These are phyloP conservation scores for Mythimna ferrago DNA, from an alignment of 2,888 invertebrate species.

Conservation along the genomic window DNA sequence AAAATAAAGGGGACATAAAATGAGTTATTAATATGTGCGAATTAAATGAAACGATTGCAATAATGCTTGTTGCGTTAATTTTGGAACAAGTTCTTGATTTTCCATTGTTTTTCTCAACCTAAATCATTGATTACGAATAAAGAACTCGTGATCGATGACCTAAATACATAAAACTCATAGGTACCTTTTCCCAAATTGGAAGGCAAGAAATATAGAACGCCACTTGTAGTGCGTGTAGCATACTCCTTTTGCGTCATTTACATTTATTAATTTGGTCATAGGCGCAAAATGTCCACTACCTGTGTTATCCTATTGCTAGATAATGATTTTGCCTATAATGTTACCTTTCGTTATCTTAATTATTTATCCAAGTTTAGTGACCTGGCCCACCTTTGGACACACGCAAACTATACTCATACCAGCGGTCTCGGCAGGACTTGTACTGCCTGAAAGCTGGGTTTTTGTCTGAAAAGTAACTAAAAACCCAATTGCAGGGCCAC, in stretches of 20 bases:
- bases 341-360: background rate
- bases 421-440: too few relatives aligned
- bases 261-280: background rate
- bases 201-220: background rate
- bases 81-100: background rate
- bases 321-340: background rate
- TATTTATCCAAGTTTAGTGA: too few relatives aligned
- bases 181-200: background rate
- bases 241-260: too few relatives aligned
- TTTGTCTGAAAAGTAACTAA: too few relatives aligned
- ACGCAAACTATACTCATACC: background rate
- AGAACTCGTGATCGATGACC: too few relatives aligned
- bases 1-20: background rate
- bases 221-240: background rate
- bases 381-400: too few relatives aligned
- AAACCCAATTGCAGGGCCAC: too few relatives aligned
- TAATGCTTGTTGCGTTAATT: background rate
- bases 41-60: background rate
- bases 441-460: too few relatives aligned
- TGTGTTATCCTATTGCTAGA: background rate
- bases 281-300: background rate
- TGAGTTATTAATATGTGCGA: background rate
- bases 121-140: too few relatives aligned
- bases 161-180: too few relatives aligned
- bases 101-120: background rate